These are phyloP conservation scores for Mastacembelus armatus DNA, from an alignment of 2,797 vertebrate genomes.

Conservation along the genomic window DNA sequence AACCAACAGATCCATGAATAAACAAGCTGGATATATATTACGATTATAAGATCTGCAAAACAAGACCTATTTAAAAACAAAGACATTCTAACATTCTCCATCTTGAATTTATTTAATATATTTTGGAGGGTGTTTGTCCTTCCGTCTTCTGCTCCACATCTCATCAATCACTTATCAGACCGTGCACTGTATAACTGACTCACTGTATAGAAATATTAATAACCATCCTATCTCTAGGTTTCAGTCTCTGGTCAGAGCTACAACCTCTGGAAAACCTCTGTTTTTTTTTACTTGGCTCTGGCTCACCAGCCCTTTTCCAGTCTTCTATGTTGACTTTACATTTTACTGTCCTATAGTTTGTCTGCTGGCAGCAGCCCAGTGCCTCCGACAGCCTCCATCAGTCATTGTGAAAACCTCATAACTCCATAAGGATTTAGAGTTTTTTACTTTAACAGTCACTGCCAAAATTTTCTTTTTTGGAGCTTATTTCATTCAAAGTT, in stretches of 20 bases:
- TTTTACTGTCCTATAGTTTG: constrained; percentile 35
- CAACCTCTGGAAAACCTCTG: constrained; percentile 34
- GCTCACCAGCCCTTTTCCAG: constrained; percentile 26
- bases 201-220: too few species aligned
- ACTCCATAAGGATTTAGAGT: constrained; percentile 35
- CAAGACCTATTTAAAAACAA: constrained; percentile 4
- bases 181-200: background rate
- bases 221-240: constrained; percentile 31
- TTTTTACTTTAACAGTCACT: constrained; percentile 5
- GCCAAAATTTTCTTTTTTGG: background rate
- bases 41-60: background rate
- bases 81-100: background rate
- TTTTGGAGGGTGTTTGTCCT: background rate
- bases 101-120: constrained; percentile 6
- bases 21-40: constrained; percentile 3
- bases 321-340: constrained; percentile 37
- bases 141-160: constrained; percentile 8
- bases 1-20: constrained; percentile 48
- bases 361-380: constrained; percentile 40
- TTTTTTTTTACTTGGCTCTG: constrained; percentile 42
- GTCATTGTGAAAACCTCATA: constrained; percentile 44
- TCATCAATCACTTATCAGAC: constrained; percentile 37
- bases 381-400: constrained; percentile 39
- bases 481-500: background rate
- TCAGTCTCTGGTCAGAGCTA: constrained; percentile 29